Percentiles rank a stretch among this genome's conserved stretches.
These are phyloP conservation scores for Nothobranchius kuhntae DNA, from an alignment of 2,113 vertebrate species.

Conservation along the genomic window DNA sequence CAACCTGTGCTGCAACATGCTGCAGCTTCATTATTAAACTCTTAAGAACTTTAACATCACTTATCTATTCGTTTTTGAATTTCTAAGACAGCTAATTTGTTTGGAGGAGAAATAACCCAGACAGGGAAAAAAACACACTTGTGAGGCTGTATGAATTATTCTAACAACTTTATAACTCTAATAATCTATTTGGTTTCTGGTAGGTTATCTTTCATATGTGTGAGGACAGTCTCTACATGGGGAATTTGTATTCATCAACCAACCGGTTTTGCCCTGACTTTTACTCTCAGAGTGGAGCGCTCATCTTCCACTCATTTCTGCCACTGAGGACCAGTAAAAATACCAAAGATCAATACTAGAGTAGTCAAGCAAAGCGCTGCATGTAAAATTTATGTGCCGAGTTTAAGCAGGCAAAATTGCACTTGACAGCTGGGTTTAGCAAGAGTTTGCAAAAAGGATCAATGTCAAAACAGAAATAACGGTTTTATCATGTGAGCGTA, in stretches of 20 bases:
- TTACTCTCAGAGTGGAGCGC: not conserved
- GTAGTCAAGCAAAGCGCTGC: not conserved
- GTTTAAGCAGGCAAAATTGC: constrained; percentile 11
- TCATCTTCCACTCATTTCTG: constrained; percentile 9
- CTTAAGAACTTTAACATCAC: constrained; percentile 38
- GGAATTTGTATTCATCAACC: not conserved
- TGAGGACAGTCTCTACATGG: not conserved
- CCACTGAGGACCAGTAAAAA: constrained; percentile 14
- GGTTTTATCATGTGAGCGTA: not conserved
- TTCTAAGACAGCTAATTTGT: constrained; percentile 50
- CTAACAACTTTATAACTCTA: not conserved
- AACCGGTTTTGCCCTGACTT: not conserved
- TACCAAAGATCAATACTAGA: constrained; percentile 33
- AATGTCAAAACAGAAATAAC: constrained; percentile 11
- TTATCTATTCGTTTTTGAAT: constrained; percentile 33
- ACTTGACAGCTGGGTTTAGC: not conserved
- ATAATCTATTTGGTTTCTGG: constrained; percentile 12
- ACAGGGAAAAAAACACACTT: not conserved
- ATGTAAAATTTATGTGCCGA: constrained; percentile 3
- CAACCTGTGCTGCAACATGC: constrained; percentile 25
- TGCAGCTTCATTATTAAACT: constrained; percentile 13
- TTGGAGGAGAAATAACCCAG: not conserved
- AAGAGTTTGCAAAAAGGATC: constrained; percentile 7
- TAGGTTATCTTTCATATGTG: constrained; percentile 9
- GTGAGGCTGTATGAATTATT: constrained; percentile 1